phyloP scores from a whole-genome alignment of 2,888 invertebrate genomes.

The Drosophila paracracens region DNA sequence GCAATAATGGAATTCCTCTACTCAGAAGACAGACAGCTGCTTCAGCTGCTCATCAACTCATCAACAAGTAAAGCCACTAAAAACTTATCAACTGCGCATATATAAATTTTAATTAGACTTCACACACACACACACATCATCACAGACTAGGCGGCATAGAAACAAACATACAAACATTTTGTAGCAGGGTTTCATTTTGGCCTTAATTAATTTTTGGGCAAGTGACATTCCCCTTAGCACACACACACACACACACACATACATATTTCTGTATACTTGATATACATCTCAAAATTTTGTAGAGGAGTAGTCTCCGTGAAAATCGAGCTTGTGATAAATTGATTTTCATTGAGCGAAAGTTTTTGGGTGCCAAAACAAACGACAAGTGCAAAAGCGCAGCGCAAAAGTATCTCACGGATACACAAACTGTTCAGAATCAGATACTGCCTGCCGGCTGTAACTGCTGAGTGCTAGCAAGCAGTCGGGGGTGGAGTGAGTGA shows the following conservation, averaged over 20 bases:
- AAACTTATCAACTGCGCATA: slow-evolving; percentile 77
- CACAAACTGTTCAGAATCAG: slow-evolving; percentile 41
- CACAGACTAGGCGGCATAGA: slow-evolving; percentile 39
- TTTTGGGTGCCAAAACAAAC: slow-evolving; percentile 32
- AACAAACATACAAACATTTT: slow-evolving; percentile 61
- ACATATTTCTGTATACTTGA: not conserved
- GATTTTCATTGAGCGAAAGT: slow-evolving; percentile 69
- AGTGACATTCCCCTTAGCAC: slow-evolving; percentile 60
- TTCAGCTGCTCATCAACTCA: slow-evolving; percentile 49
- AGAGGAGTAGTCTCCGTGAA: slow-evolving; percentile 24
- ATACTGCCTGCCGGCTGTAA: slow-evolving; percentile 10
- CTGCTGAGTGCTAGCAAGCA: not conserved
- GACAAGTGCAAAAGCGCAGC: slow-evolving; percentile 74
- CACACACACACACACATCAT: slow-evolving; percentile 26
- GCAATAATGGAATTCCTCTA: slow-evolving; percentile 14
- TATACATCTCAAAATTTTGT: slow-evolving; percentile 5
- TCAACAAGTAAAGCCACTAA: slow-evolving; percentile 69
- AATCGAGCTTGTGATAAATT: slow-evolving; percentile 70
- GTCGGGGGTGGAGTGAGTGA: not conserved
- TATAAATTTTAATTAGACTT: slow-evolving; percentile 76
- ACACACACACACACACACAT: slow-evolving; percentile 11
- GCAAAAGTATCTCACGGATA: slow-evolving; percentile 74
- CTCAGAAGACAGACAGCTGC: slow-evolving; percentile 24
- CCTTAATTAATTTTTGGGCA: slow-evolving; percentile 79
- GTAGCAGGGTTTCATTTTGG: slow-evolving; percentile 56